Base-by-base conservation (phyloP, 2,113 vertebrate species). In the Rhynchopsitta pachyrhyncha region DNA sequence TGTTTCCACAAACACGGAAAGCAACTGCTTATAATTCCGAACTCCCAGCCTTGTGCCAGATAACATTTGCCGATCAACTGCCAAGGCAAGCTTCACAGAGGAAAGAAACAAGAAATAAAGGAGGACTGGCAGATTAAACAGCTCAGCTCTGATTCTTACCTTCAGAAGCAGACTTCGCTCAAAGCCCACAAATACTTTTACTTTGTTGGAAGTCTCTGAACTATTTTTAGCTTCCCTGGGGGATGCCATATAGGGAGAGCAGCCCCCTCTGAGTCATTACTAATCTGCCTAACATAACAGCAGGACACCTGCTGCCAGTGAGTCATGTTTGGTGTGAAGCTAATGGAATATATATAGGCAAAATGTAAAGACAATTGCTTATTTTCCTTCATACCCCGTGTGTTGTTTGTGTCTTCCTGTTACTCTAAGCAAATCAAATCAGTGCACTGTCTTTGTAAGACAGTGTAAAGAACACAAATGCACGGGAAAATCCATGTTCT, bases 211-310 rank as follows among this genome's bases (percentile, higher is more conserved):
- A 95, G 89, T 91, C 84, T 94, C 74, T 37, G 90, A 93, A 84
- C 82, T 97, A 97, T 96, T 97, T 97, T 97, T 96, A 92, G 79
- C 77, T 90, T 93, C 47, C 90, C 83, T 95, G 18, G 23, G 92
- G 87, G 86, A 96, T 67, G 39, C 86, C 95, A 97, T 97, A 78
- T 86, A 97, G 71, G 86, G 96, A 95, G 71, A 94, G 52, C 85
- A 93, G 66, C 87, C 93, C 93, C 94, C 84, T 88, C 95, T 67
- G 74, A 83, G 35, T 63, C 77, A 57, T 96, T 96, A 68, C 80
- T 96, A 96, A 97, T 91, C 85, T 85, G 86, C 93, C 53, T 52
- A 97, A 94, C 91, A 92, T 77, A 95, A 91, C 55, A 77, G 86
- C 60, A 64, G 91, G 83, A 90, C 74, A 96, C 97, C 95, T 96